Evolutionary conservation across 2,797 vertebrate species (phyloP), one percentile per base, ranked within the genome.

Genomic region (Pseudochirops cupreus): DNA sequence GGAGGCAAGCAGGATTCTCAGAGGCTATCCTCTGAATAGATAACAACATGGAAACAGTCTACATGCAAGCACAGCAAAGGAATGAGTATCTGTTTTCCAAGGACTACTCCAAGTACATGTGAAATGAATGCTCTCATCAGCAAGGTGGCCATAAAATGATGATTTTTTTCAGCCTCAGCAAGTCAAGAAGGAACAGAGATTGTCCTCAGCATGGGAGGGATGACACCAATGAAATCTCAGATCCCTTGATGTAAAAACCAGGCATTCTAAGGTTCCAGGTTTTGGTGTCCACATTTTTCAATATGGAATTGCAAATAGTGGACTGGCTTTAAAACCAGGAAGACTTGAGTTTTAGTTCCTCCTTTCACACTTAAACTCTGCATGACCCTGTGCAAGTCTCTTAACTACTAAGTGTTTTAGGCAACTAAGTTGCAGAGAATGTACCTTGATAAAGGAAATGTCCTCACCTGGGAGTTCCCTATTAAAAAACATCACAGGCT

Each of bases 261-360:
- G 5, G 31, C 93, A 96, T 91, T 96, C 55, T 89, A 56, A 90
- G 96, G 92, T 53, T 93, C 58, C 0, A 91, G 52, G 92, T 93
- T 94, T 95, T 94, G 94, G 29, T 52, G 26, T 95, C 14, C 87
- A 33, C 55, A 94, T 58, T 94, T 95, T 46, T 82, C 21, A 21
- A 46, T 82, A 24, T 82, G 21, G n/a, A 82, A 46, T 82, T 9
- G n/a, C 28, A 29, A 67, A 67, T 13, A 33, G 33, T 5, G 59
- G 14, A 29, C 31, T 67, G 59, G 59, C n/a, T 46, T 82, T 39
- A 82, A 46, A 46, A 39, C 3, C 67, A 46, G n/a, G 18, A 82
- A 46, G n/a, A 46, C 2, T 82, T 82, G 16, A 82, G 39, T 82
- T 82, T 24, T 39, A 46, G 18, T 82, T 24, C 21, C 6, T 39